phyloP scores from a whole-genome alignment of 2,797 vertebrate species.

The Mormyrops boulengeri region DNA sequence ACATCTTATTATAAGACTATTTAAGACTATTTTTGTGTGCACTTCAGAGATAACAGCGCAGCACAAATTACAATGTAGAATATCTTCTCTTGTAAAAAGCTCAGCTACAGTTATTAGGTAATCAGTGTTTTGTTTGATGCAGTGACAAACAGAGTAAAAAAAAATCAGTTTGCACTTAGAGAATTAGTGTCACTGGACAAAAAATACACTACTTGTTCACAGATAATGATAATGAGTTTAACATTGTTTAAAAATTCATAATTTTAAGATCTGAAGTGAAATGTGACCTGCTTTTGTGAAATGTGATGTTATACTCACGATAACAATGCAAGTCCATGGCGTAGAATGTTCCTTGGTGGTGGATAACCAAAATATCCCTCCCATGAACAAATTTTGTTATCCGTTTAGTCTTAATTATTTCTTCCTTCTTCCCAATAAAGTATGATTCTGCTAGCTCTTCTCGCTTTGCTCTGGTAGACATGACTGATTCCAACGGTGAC shows the following conservation, averaged over 20 bases:
- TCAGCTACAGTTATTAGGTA: background rate
- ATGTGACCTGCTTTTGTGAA: background rate
- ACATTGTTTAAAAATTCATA: background rate
- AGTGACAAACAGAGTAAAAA: background rate
- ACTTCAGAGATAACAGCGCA: background rate
- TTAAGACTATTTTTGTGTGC: background rate
- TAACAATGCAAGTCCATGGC: constrained; percentile 86
- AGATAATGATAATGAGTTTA: background rate
- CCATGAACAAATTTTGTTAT: constrained; percentile 61
- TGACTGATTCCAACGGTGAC: constrained; percentile 11
- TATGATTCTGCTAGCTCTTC: constrained; percentile 31
- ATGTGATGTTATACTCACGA: constrained; percentile 65
- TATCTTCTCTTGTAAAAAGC: background rate
- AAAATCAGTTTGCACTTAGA: background rate
- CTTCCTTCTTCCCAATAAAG: constrained; percentile 70
- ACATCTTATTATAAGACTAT: background rate
- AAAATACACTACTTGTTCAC: background rate
- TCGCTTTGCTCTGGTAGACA: constrained; percentile 39
- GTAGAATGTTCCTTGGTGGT: constrained; percentile 69
- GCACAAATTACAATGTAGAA: background rate
- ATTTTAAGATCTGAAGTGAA: background rate
- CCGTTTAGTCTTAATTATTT: constrained; percentile 65
- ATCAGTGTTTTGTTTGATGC: background rate
- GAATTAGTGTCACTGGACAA: background rate
- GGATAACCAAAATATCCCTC: constrained; percentile 77